A percentile compares a stretch with the other conserved stretches of the same genome.
phyloP scores from a whole-genome alignment of 2,113 vertebrate genomes.

The Sciurus niger region DNA sequence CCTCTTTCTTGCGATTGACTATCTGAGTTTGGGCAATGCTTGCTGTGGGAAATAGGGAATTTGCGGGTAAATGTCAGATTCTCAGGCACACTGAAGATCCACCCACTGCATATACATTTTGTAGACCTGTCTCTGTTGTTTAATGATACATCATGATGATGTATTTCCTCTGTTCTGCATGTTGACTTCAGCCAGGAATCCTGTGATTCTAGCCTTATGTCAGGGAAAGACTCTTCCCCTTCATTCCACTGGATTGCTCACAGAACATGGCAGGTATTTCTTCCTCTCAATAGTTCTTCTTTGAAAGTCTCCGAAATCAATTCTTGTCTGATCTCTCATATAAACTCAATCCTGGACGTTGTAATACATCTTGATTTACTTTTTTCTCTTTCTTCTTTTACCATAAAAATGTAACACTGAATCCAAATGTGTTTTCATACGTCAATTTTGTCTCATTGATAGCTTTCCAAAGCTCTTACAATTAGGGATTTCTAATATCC shows the following conservation, averaged over 20 bases:
- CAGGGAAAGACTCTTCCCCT: not conserved
- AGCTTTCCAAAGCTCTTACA: not conserved
- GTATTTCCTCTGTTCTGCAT: not conserved
- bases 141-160: not conserved
- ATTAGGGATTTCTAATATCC: not conserved
- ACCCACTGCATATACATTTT: no score
- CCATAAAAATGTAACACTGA: not conserved
- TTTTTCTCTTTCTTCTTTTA: not conserved
- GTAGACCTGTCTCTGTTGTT: not conserved
- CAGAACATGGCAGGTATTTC: not conserved
- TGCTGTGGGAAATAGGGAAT: not conserved
- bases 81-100: not conserved
- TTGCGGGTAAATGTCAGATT: not conserved
- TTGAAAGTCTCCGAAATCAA: not conserved
- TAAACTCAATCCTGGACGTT: not conserved
- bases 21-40: not conserved
- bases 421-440: not conserved
- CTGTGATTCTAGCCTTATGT: no score
- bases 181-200: not conserved
- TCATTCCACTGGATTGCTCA: not conserved
- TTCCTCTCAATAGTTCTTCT: not conserved
- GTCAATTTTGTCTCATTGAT: not conserved
- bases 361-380: not conserved
- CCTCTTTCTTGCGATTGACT: not conserved
- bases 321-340: not conserved